Base-by-base conservation (phyloP, 1,140 invertebrate genomes). In the silkworm (Bombyx mori) region DNA sequence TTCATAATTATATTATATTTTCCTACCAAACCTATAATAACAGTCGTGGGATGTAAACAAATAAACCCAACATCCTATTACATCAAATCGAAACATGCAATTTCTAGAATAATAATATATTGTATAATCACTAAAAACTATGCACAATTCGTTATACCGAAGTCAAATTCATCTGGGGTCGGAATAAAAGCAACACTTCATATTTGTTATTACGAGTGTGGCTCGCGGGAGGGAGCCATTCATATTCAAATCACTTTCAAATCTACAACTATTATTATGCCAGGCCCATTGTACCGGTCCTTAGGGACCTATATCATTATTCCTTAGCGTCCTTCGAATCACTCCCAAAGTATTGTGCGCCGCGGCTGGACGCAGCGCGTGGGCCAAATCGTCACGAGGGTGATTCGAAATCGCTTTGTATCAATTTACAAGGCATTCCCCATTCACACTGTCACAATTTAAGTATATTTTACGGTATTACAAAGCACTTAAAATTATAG, bases 241-340 rank as follows among this genome's bases (percentile, higher is more conserved):
- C 81, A 86, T 81, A 86, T 86, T 84, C 76, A 84, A 86, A 86
- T 86, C 72, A 77, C 77, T 80, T 77, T 84, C 80, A 84, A 83
- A 86, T 84, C 81, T 86, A 84, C 80, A 83, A 86, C 81, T 86
- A 86, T 84, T 84, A 86, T 86, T 86, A 86, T 82, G 70, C 81
- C 71, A 60, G 58, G 64, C 47, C 72, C 75, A 84, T 86, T 86
- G 83, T 86, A 73, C 75, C 46, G 63, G 71, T 82, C 83, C 81
- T 81, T 67, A 60, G 83, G 75, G 83, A 84, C 77, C 77, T 84
- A 83, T 82, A 77, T 82, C 74, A 80, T 83, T 82, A 85, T 82
- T 75, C 73, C 54, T 56, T n/a, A 42, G 65, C 66, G 80, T 83
- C 82, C 80, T 83, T 75, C 75, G 71, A 79, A 85, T 76, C 73